A percentile compares a stretch with the other conserved stretches of the same genome.
These are phyloP conservation scores for Epinephelus moara DNA, from an alignment of 2,113 vertebrate species.

Conservation along the genomic window DNA sequence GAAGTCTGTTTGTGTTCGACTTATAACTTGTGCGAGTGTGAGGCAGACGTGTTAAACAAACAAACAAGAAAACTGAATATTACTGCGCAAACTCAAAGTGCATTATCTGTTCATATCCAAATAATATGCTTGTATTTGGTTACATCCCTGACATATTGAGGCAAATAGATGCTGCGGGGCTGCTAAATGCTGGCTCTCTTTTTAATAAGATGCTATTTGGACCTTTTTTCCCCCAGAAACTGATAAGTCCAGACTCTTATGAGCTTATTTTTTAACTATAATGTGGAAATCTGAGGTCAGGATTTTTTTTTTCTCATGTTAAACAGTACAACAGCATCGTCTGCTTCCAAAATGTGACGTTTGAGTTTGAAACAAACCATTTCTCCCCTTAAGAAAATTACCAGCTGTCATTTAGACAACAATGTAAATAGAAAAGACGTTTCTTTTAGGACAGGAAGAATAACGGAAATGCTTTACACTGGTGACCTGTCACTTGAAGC, in stretches of 20 bases:
- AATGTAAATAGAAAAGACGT: constrained; percentile 12
- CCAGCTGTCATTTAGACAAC: constrained; percentile 13
- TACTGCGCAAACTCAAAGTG: not conserved
- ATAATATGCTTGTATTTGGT: not conserved
- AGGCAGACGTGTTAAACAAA: not conserved
- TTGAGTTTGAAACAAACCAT: not conserved
- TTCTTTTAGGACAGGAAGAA: constrained; percentile 19
- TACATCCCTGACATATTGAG: not conserved
- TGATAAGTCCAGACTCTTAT: not conserved
- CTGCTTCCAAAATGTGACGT: not conserved
- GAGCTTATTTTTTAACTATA: not conserved
- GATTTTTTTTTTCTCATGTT: not conserved
- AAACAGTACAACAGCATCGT: not conserved
- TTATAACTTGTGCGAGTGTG: not conserved
- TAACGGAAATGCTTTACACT: constrained; percentile 7
- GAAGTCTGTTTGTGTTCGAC: not conserved
- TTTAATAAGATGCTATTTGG: constrained; percentile 7
- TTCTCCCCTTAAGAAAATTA: not conserved
- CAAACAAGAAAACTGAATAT: not conserved
- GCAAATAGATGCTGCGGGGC: not conserved
- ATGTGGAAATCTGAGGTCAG: not conserved
- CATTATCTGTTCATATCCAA: not conserved
- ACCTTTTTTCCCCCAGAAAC: not conserved
- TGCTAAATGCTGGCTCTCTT: not conserved
- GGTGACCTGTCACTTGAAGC: constrained; percentile 31